A percentile compares a stretch with the other conserved stretches of the same genome.
Conservation (phyloP, 2,797 vertebrate species). For the Onychomys arenicola region DNA sequence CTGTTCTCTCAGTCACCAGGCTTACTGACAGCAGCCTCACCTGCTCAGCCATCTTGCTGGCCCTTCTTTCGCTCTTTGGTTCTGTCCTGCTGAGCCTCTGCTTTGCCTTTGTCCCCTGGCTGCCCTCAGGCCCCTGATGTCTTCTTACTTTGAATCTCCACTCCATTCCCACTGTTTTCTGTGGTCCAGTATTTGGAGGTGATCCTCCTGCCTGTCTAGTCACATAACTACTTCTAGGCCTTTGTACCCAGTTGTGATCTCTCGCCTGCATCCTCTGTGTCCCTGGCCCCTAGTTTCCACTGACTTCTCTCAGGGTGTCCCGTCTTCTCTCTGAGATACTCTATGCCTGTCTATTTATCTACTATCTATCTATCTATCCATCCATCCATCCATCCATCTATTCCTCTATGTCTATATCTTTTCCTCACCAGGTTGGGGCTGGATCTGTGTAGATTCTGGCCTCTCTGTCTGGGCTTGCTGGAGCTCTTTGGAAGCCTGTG, state of each 20-base stretch:
- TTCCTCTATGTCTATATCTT: background rate
- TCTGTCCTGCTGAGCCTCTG: background rate
- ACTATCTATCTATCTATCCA: background rate
- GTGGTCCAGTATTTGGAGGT: background rate
- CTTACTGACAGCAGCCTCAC: background rate
- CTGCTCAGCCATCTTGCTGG: background rate
- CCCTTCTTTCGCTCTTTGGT: background rate
- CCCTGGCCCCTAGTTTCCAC: background rate
- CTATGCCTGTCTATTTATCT: background rate
- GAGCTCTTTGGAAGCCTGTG: constrained; percentile 86
- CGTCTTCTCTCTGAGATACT: background rate
- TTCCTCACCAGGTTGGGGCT: constrained; percentile 86
- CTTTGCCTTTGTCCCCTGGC: too few species aligned
- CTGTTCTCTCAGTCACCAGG: background rate
- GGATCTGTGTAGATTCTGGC: constrained; percentile 83
- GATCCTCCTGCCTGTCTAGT: background rate
- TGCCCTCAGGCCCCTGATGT: background rate
- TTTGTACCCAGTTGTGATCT: background rate
- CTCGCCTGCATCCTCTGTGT: background rate
- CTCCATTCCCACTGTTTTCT: background rate
- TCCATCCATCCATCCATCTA: too few species aligned
- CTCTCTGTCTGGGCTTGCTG: constrained; percentile 76
- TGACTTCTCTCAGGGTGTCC: background rate
- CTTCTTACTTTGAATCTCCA: background rate
- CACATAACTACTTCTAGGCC: background rate